Base-by-base conservation (phyloP, 1,140 invertebrate genomes). In the Colletes gigas region DNA sequence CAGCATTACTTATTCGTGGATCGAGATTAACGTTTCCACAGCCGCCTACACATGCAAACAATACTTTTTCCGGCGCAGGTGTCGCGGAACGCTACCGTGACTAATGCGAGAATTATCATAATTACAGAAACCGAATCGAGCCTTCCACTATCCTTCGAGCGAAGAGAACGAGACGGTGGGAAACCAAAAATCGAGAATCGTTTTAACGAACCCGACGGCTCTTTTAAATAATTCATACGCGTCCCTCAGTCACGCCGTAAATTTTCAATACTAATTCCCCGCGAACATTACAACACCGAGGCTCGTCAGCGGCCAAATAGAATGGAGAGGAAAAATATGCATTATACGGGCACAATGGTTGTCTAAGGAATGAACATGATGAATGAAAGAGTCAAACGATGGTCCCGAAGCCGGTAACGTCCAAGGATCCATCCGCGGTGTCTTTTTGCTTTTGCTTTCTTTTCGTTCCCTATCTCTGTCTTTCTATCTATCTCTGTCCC, bases 311-410 rank as follows among this genome's bases (percentile, higher is more conserved):
- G 60, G 17, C n/a, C 30, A 62, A 73, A 62, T 59, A 73, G 71
- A 76, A 67, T 62, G 68, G 9, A 10, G 19, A 15, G 14, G 41
- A 59, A 52, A 86, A 86, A 71, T 79, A 74, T 66, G 52, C 76
- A 77, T 81, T 80, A 54, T 70, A 55, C 71, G 72, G 75, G 44
- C 52, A 83, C 84, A 83, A 83, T 83, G 55, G 14, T 76, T 72
- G 71, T 80, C 75, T 76, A 76, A 72, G 67, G 76, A 86, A 79
- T 65, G 83, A 85, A 75, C 72, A 83, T 79, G 81, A 85, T 86
- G 84, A 86, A 85, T 85, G 83, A 85, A 83, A 86, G 83, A 82
- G 84, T 85, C 69, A 84, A 85, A 75, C 71, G 80, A 78, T 85
- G 85, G 81, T 77, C 75, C 67, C 78, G 78, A 81, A 84, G 78